phyloP scores from a whole-genome alignment of 2,888 invertebrate genomes.

The Hirudinaria manillensis region DNA sequence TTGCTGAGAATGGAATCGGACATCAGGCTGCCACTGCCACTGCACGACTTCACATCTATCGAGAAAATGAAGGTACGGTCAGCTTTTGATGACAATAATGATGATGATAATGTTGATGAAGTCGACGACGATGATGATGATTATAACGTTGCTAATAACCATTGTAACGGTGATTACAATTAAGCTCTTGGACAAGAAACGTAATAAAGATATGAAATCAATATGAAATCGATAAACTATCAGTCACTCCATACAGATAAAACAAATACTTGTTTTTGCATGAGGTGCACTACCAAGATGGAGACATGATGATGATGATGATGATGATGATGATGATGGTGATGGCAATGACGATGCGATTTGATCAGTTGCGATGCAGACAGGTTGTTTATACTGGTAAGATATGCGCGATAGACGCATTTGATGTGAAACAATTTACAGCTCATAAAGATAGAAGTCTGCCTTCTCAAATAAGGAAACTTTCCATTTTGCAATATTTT shows the following conservation, averaged over 20 bases:
- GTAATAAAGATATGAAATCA: no score
- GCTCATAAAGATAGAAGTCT: no score
- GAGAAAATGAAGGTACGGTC: background rate
- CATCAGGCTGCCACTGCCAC: constrained; percentile 79
- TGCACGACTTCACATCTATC: constrained; percentile 74
- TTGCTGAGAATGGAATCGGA: constrained; percentile 93
- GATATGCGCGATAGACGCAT: no score
- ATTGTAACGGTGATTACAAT: no score
- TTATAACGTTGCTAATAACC: background rate
- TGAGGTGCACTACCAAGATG: background rate
- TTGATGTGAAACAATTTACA: no score
- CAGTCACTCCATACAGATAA: background rate
- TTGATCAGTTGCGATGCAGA: no score
- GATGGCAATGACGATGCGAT: constrained; percentile 15
- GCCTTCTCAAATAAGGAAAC: no score
- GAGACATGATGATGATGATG: constrained; percentile 13
- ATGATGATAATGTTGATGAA: constrained; percentile 16
- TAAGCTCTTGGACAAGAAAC: no score
- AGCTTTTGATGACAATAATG: constrained; percentile 10
- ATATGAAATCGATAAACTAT: background rate
- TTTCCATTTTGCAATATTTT: no score
- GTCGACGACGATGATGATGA: constrained; percentile 12
- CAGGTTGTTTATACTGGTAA: no score
- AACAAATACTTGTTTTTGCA: background rate
- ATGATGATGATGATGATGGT: constrained; percentile 14